Percentiles rank a stretch among this genome's conserved stretches.
Conservation (phyloP, 2,888 invertebrate species). For the Luffia ferchaultella region DNA sequence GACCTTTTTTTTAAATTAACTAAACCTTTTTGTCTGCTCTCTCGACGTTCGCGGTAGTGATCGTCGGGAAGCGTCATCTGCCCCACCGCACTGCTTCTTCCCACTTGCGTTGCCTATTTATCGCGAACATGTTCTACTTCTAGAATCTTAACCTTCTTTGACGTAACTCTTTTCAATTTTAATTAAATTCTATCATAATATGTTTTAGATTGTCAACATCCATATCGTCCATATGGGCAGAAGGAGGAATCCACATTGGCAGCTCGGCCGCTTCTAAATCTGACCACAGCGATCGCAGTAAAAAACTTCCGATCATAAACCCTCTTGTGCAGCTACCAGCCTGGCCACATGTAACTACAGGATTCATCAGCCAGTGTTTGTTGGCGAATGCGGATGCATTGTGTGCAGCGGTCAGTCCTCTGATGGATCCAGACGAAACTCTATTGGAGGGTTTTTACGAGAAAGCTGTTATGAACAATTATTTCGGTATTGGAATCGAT, state of each 20-base stretch:
- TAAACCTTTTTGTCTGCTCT: too few relatives aligned
- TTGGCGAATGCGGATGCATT: conserved; percentile 95
- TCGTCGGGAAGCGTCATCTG: too few relatives aligned
- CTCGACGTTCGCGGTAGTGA: too few relatives aligned
- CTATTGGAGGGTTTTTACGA: conserved; percentile 90
- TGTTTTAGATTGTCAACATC: conserved; percentile 49
- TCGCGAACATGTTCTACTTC: too few relatives aligned
- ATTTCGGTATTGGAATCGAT: conserved; percentile 98
- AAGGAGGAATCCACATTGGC: conserved; percentile 34
- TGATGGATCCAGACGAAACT: conserved; percentile 93
- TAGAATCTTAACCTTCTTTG: too few relatives aligned
- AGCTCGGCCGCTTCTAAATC: conserved; percentile 34
- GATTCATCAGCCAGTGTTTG: conserved; percentile 94
- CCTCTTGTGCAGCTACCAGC: conserved; percentile 86
- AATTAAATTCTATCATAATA: too few relatives aligned
- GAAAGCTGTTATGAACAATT: conserved; percentile 98
- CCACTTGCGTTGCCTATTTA: too few relatives aligned
- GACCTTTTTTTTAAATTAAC: too few relatives aligned
- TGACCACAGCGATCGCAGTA: conserved; percentile 67
- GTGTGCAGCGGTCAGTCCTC: conserved; percentile 94
- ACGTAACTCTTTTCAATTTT: too few relatives aligned
- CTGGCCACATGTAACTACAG: conserved; percentile 85
- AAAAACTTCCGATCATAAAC: conserved; percentile 88
- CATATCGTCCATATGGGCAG: conserved; percentile 61
- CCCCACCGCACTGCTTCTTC: too few relatives aligned